Base-by-base conservation (phyloP, 30 jellyfish, hydroid and myxozoan genomes). In the Catostylus mosaicus region DNA sequence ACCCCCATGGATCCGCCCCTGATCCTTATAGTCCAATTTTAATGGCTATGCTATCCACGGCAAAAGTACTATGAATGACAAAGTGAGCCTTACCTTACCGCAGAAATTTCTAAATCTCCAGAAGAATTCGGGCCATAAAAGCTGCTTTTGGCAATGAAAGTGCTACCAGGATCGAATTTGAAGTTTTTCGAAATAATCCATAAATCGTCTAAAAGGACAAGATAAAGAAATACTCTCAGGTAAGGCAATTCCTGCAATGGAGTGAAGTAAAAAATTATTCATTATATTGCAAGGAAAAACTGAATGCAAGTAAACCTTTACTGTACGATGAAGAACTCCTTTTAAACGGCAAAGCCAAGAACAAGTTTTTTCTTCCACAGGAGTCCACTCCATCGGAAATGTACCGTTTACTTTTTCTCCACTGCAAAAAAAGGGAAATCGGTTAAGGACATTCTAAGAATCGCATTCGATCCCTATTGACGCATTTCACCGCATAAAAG, bases 101-200 rank as follows among this genome's bases (percentile, higher is more conserved):
- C 94, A 8, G 73, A 45, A 27, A 87, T 76, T 45, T 87, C 88
- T 33, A 87, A 30, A 14, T 87, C 96, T 23, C 91, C 73, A 14
- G 86, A 35, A 14, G 96, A 87, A 69, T 48, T 87, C 30, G 96
- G 96, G 29, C 96, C 96, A 81, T 87, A 87, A 67, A 76, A 87
- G 7, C 69, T 77, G 63, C 96, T 87, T 62, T 78, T 87, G 0
- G 96, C 96, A 57, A 87, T 78, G 65, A 87, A 87, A 19, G 96
- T 37, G 26, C 12, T 50, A 3, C 54, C 66, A 4, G 91, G 91
- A 0, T 35, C 38, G 57, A 87, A 87, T 26, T 46, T 77, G 33
- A 87, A 67, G 14, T 78, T 67, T 64, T 87, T 87, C 29, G 96
- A 87, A 22, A 87, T 29, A 20, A 87, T 67, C 96, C 96, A 87